phyloP scores from a whole-genome alignment of 2,888 invertebrate genomes.

The Caenorhabditis drosophilae region DNA sequence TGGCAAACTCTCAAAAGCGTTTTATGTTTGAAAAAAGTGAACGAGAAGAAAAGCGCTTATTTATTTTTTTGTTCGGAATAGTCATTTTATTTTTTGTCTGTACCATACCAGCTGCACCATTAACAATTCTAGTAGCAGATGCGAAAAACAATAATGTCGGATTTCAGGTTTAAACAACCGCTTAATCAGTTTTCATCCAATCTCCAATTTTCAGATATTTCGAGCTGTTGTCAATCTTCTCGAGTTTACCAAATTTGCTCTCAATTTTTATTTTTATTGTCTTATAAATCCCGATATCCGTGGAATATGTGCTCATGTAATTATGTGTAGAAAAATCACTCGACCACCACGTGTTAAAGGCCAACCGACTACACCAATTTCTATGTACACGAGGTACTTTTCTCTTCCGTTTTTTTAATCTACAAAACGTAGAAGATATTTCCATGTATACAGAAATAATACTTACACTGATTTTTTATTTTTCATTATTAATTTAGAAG shows the following conservation, averaged over 20 bases:
- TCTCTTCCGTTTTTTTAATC: not conserved
- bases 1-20: slow-evolving; percentile 57
- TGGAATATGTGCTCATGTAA: slow-evolving; percentile 60
- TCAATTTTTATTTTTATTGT: slow-evolving; percentile 72
- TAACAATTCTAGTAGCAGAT: slow-evolving; percentile 71
- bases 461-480: too few relatives aligned
- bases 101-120: slow-evolving; percentile 72
- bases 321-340: slow-evolving; percentile 57
- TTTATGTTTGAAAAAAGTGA: slow-evolving; percentile 56
- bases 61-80: slow-evolving; percentile 71
- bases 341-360: slow-evolving; percentile 56
- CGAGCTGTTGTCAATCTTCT: slow-evolving; percentile 72
- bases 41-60: slow-evolving; percentile 72
- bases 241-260: slow-evolving; percentile 73
- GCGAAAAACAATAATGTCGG: slow-evolving; percentile 58
- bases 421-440: not conserved
- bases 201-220: slow-evolving; percentile 69
- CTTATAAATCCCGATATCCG: slow-evolving; percentile 66
- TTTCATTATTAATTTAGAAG: slow-evolving; percentile 20
- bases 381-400: slow-evolving; percentile 55
- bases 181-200: slow-evolving; percentile 3
- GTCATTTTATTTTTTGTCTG: slow-evolving; percentile 72
- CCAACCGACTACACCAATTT: slow-evolving; percentile 53
- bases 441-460: too few relatives aligned
- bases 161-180: slow-evolving; percentile 54